Base-by-base conservation (phyloP, 1,140 invertebrate genomes). In the Aphelinus atriplicis region DNA sequence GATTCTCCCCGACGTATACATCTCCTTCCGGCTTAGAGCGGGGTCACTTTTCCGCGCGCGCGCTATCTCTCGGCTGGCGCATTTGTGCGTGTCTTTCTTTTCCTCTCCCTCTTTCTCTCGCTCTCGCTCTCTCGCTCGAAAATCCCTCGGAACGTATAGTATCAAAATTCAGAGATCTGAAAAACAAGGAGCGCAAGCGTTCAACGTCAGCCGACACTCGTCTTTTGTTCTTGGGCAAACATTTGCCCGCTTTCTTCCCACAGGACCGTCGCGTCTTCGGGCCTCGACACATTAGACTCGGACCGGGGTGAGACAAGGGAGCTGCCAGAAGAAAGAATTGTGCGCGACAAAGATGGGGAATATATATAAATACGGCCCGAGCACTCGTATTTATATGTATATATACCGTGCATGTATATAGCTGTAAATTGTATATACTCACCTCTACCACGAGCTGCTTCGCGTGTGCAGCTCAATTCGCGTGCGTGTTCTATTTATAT, bases 171-270 rank as follows among this genome's bases (percentile, higher is more conserved):
- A 81, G 77, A 58, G 78, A 81, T 77, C 66, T 64, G 78, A 72
- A 78, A 79, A 78, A 79, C 69, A 80, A 79, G 77, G 68, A 70
- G 53, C 53, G 10, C n/a, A 63, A 63, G 75, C 80, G 78, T 68
- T 72, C 57, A 61, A 68, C 78, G 77, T 78, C 79, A 78, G 77
- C 79, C 79, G 82, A 84, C 83, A 84, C 80, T 81, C 67, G 48
- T 50, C 80, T 86, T 81, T 82, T 84, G 82, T 81, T 81, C 81
- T 74, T 79, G 75, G 69, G 75, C 80, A 87, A 87, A 87, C 84
- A 87, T 81, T 81, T 79, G 79, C 75, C 77, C 78, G 72, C 67
- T 80, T 79, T 76, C 64, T 74, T 74, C 72, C 58, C 72, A 79
- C 78, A 73, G 78, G 79, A 76, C 71, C 74, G 10, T 45, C 9